These are phyloP conservation scores for Thyatira batis DNA, from an alignment of 2,888 invertebrate genomes.

Conservation along the genomic window DNA sequence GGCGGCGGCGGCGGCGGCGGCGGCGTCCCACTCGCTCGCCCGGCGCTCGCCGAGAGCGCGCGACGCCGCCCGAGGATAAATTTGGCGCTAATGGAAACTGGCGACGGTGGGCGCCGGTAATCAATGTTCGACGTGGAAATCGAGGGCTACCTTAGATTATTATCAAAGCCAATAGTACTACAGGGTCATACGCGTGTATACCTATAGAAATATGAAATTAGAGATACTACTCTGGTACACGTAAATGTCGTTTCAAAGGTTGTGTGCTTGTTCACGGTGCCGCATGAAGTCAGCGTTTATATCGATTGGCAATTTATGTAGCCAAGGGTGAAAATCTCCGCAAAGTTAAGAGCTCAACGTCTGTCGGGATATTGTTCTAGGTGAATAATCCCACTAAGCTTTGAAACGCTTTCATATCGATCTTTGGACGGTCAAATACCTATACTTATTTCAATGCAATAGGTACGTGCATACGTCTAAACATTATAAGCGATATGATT, in stretches of 20 bases:
- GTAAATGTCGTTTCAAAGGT: background rate
- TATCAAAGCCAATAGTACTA: constrained; percentile 42
- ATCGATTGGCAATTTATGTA: constrained; percentile 2
- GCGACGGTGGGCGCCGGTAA: constrained; percentile 71
- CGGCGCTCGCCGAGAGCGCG: constrained; percentile 53
- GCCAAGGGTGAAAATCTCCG: background rate
- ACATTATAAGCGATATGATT: too few species aligned
- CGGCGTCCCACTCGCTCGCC: constrained; percentile 60
- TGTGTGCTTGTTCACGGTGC: background rate
- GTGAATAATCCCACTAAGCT: background rate
- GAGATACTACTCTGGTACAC: background rate
- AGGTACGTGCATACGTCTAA: background rate
- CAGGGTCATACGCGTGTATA: constrained; percentile 20
- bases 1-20: constrained; percentile 19
- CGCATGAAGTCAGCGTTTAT: background rate
- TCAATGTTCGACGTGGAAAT: constrained; percentile 76
- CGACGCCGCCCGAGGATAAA: constrained; percentile 77
- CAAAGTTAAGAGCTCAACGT: constrained; percentile 1
- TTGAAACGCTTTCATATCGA: background rate
- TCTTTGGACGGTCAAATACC: background rate
- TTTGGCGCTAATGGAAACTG: constrained; percentile 79
- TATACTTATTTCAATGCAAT: background rate
- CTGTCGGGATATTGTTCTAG: background rate
- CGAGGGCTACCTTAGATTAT: constrained; percentile 51
- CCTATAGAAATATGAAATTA: constrained; percentile 18